These are phyloP conservation scores for Australoheros scitulus DNA, from an alignment of 2,113 vertebrate species.

Conservation along the genomic window DNA sequence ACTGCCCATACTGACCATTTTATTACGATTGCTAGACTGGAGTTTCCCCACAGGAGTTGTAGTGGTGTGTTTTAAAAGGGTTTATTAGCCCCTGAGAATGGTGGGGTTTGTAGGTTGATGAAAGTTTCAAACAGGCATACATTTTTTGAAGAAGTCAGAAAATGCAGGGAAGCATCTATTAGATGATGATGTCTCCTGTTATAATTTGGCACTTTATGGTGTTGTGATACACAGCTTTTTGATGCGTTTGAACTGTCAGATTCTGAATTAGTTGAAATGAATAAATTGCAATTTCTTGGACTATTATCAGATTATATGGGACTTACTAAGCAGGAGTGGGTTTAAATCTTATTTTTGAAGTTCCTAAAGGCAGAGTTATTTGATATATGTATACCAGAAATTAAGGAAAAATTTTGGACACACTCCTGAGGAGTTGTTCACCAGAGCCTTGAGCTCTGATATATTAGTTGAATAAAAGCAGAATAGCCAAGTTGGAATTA, in stretches of 20 bases:
- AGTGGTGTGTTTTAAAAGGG: background rate
- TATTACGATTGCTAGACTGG: background rate
- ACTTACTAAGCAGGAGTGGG: background rate
- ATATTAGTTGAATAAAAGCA: slow-evolving; percentile 27
- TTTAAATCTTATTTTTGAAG: background rate
- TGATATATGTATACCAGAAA: background rate
- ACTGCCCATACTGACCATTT: background rate
- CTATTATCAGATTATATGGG: background rate
- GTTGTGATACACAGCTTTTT: background rate
- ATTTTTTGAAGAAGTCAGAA: background rate
- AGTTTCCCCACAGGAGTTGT: background rate
- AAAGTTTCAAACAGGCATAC: background rate
- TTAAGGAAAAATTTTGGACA: background rate
- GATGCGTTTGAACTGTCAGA: background rate
- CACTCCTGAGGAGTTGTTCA: background rate
- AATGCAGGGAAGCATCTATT: background rate
- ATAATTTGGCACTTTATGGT: background rate
- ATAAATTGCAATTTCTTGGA: background rate
- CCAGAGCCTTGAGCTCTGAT: slow-evolving; percentile 24
- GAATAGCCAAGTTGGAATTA: slow-evolving; percentile 46
- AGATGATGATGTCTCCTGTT: background rate
- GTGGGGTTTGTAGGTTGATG: background rate
- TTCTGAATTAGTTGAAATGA: background rate
- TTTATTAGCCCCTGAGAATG: slow-evolving; percentile 7
- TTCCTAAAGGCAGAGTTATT: background rate